Evolutionary conservation across 2,888 invertebrate genomes (phyloP), one percentile per base, ranked within the genome.

Genomic region (Meghimatium bilineatum): DNA sequence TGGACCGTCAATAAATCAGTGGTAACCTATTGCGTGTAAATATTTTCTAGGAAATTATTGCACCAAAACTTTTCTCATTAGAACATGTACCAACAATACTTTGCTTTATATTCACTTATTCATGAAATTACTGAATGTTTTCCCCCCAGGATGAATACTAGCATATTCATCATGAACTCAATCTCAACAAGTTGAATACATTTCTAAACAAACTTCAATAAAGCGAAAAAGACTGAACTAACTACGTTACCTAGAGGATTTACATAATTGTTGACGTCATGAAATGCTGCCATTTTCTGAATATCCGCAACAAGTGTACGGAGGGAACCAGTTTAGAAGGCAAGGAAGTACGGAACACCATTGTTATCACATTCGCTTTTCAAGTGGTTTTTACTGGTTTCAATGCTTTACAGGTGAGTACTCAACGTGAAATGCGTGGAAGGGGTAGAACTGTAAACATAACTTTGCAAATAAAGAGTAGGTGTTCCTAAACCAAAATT

Each of bases 351-450:
- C 80, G 67, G 20, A 87, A 84, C 71, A 84, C 80, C 1, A 56
- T 85, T 34, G 84, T 86, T 14, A n/a, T 87, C 20, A 84, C 86
- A 1, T 63, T 85, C 10, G 82, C 87, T 26, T 87, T 87, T 74
- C 86, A 85, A 56, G 38, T 85, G 8, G 80, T 86, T 32, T 87
- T 85, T 79, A 85, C 87, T 23, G 86, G 83, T 17, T 85, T 85
- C 52, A 81, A 83, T 29, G 91, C 92, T 2, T 87, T 92, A 14
- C 92, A 92, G 85, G 86, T 86, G n/a, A 44, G 76, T n/a, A n/a
- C n/a, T n/a, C n/a, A n/a, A n/a, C n/a, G n/a, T n/a, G n/a, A n/a
- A n/a, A n/a, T n/a, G n/a, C n/a, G n/a, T n/a, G n/a, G n/a, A n/a
- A n/a, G n/a, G n/a, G n/a, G n/a, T n/a, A n/a, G n/a, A n/a, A n/a